Evolutionary conservation across 2,797 vertebrate species (phyloP), one percentile per base, ranked within the genome.

Genomic region (Phrynocephalus forsythii): DNA sequence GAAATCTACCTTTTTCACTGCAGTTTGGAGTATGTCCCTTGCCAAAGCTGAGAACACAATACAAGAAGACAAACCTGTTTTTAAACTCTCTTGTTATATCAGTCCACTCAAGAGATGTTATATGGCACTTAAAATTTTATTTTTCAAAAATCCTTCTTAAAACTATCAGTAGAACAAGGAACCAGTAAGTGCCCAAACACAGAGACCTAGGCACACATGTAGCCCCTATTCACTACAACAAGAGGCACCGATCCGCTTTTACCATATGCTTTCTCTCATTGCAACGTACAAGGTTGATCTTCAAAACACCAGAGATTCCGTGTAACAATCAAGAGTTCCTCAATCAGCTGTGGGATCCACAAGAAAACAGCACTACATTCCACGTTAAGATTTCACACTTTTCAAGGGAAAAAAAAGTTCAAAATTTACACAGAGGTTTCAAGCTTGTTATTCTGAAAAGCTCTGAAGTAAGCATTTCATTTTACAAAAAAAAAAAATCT

Each of bases 381-480:
- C 87, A 88, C 83, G 92, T 90, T 92, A 88, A 78, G 84, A 79
- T 92, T 77, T 92, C 92, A 84, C 88, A 89, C 30, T 71, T 83
- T 83, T 83, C 71, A 79, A 83, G 92, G 92, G 93, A 93, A 93
- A 87, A 92, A 94, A 95, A 76, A 63, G 90, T 85, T 87, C 90
- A 90, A 93, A 94, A 85, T 92, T 71, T 94, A 96, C 88, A 93
- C 92, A 92, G 91, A 95, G 94, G 93, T 76, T 91, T 88, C 83
- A 88, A 94, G 92, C 94, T 93, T 93, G 89, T 90, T 88, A 85
- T 82, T 90, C 86, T 91, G 91, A 95, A 95, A 93, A 94, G 93
- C 92, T 95, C 95, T 95, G 94, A 93, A 93, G 94, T 90, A 95
- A 96, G 95, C 95, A 93, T 91, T 91, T 92, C 92, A 92, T 93